Evolutionary conservation across 2,113 vertebrate genomes (phyloP), one percentile per base, ranked within the genome.

Genomic region (Castor canadensis): DNA sequence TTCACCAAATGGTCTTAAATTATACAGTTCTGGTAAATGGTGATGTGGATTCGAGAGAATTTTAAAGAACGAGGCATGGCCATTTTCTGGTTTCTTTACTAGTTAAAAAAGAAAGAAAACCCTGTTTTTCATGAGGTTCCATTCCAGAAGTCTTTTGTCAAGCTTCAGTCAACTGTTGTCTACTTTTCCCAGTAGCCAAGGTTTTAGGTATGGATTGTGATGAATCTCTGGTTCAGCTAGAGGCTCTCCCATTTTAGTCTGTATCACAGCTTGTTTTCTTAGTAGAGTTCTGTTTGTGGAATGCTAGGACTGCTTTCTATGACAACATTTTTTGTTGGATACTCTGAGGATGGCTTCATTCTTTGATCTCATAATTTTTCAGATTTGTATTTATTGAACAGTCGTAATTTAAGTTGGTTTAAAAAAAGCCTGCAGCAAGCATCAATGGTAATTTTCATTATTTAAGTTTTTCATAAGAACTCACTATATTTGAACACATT

Each of bases 391-490:
- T 83, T 89, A 87, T 93, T 93, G 66, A 93, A 35, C n/a, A 79
- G 66, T 94, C 83, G 89, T 92, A 94, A 95, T 80, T 89, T 47
- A 93, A 49, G 47, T 86, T 52, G 71, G 69, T 76, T 94, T 40
- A 72, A 22, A 58, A 97, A 93, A 96, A 76, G 49, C 52, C 71
- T 71, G 9, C 43, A 91, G 64, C 58, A 96, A 93, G 35, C 47
- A 89, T 91, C 52, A 69, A 56, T 83, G 49, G 58, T 66, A 75
- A 3, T 93, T 95, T 96, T 93, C 83, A 96, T 92, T 95, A 89
- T 91, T 95, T 94, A 93, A 96, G 45, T 91, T 87, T 93, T 92
- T 97, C 69, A 81, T 83, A 87, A 95, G 87, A 95, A 96, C 95
- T 87, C 76, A 60, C 19, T 96, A 89, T 52, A 30, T 72, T 92